phyloP scores from a whole-genome alignment of 2,888 invertebrate genomes.

The Hesperia comma region DNA sequence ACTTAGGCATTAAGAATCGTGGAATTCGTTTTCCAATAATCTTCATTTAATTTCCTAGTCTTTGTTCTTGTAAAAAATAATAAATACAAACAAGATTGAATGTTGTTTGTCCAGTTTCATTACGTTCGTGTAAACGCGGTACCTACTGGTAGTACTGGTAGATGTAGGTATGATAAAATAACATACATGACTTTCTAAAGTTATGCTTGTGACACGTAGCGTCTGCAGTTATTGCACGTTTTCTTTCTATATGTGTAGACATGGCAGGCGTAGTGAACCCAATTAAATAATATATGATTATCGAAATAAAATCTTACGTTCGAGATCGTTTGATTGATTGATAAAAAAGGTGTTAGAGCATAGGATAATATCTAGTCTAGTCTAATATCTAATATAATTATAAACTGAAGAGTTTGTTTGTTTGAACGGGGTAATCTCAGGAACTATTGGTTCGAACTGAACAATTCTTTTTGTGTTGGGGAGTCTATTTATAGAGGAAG shows the following conservation, averaged over 20 bases:
- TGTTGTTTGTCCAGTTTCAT: conserved; percentile 6
- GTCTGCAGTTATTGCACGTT: conserved; percentile 18
- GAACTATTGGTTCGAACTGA: too few species aligned
- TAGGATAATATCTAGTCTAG: too few species aligned
- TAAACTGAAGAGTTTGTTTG: too few species aligned
- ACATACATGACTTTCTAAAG: conserved; percentile 32
- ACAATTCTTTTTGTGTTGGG: too few species aligned
- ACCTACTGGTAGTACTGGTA: not conserved
- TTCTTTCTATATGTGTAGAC: conserved; percentile 14
- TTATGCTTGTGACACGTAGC: conserved; percentile 18
- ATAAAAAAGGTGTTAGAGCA: too few species aligned
- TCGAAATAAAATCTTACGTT: conserved; percentile 8
- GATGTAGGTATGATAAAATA: not conserved
- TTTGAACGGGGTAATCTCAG: too few species aligned
- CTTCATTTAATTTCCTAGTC: not conserved
- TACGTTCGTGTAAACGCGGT: conserved; percentile 1
- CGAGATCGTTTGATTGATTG: too few species aligned
- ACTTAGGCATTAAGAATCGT: too few species aligned
- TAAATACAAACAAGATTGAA: not conserved
- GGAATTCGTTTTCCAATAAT: too few species aligned
- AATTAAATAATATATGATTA: not conserved
- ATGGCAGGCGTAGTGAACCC: not conserved
- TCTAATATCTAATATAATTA: too few species aligned
- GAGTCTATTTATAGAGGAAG: too few species aligned
- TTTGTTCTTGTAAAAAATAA: not conserved